Percentiles rank a stretch among this genome's conserved stretches.
Evolutionary conservation across 2,888 invertebrate species (phyloP).

Genomic region (Clistopyga incitator): DNA sequence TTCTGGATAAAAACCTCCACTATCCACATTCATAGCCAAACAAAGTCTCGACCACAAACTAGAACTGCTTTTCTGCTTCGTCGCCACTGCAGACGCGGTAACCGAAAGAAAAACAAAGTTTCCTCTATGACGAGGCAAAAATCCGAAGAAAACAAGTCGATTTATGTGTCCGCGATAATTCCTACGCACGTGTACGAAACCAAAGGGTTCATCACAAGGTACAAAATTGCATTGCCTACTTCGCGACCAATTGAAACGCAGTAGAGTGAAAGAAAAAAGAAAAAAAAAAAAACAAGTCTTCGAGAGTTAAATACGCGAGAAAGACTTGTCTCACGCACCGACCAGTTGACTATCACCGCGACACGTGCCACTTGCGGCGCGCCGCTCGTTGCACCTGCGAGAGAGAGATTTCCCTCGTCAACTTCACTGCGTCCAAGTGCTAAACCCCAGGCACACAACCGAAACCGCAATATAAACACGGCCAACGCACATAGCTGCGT

Average conservation of each 20-base stretch:
- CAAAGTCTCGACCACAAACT: neutral
- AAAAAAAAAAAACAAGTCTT: neutral
- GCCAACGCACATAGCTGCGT: neutral
- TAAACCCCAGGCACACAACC: neutral
- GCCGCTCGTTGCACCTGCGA: conserved; percentile 54
- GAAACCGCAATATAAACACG: conserved; percentile 18
- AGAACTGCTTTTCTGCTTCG: neutral
- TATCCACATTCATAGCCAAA: no score
- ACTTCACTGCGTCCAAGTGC: neutral
- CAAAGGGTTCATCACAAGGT: no score
- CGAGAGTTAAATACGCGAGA: neutral
- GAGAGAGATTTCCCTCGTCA: conserved; percentile 60
- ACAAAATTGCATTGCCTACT: no score
- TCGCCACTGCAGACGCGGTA: no score
- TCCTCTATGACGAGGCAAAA: no score
- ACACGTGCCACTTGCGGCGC: conserved; percentile 63
- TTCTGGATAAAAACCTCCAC: no score
- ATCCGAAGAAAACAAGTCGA: no score
- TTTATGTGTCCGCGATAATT: no score
- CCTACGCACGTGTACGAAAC: no score
- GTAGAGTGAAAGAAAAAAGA: neutral
- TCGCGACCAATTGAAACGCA: neutral
- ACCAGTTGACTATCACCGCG: conserved; percentile 52
- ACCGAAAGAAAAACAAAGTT: neutral
- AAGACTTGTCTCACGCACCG: conserved; percentile 20